phyloP scores from a whole-genome alignment of 2,797 vertebrate genomes.

The Okamejei kenojei region DNA sequence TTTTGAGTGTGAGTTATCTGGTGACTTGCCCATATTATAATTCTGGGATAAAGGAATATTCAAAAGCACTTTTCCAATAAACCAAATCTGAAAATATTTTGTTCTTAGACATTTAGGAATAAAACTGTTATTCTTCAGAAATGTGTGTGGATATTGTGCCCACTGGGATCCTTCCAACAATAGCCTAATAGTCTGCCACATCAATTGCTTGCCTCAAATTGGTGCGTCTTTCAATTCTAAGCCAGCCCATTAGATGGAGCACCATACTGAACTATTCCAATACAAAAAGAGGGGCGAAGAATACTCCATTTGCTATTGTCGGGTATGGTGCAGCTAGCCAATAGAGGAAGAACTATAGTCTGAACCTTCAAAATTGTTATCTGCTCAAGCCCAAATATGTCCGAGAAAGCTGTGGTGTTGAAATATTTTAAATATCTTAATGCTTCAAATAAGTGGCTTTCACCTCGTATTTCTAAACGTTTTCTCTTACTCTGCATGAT shows the following conservation, averaged over 20 bases:
- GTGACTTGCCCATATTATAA: no score
- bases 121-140: not conserved
- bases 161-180: not conserved
- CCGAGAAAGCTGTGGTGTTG: not conserved
- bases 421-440: not conserved
- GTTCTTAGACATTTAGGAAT: not conserved
- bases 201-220: not conserved
- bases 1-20: not conserved
- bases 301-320: not conserved
- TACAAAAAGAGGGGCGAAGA: not conserved
- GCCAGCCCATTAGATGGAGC: constrained; percentile 33
- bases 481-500: not conserved
- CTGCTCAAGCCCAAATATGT: not conserved
- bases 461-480: not conserved
- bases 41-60: not conserved
- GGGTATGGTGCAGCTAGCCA: not conserved
- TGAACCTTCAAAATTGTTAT: not conserved
- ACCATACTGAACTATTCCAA: not conserved
- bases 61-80: not conserved
- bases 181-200: not conserved
- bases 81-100: not conserved
- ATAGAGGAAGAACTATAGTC: not conserved
- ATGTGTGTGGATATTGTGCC: no score
- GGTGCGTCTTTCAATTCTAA: not conserved
- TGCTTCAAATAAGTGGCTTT: not conserved